A percentile compares a stretch with the other conserved stretches of the same genome.
phyloP scores from a whole-genome alignment of 2,888 invertebrate genomes.

The Pilophorus perplexus region DNA sequence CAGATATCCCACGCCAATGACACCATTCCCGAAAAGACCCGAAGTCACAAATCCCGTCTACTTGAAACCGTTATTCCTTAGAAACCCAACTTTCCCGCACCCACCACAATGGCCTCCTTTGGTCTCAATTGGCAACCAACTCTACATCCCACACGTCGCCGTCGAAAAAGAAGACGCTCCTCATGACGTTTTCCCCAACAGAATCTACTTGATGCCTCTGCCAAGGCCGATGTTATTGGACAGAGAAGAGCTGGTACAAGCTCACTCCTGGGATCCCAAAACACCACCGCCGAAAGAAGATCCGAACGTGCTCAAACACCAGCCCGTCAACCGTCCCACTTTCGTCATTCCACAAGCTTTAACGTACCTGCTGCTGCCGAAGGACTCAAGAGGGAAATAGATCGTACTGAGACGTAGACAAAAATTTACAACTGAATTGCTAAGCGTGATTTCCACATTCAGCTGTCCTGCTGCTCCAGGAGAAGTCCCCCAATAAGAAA shows the following conservation, averaged over 20 bases:
- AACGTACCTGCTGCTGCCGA: slow-evolving; percentile 11
- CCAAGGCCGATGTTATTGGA: background rate
- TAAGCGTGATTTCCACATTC: too few species aligned
- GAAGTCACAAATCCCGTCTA: slow-evolving; percentile 16
- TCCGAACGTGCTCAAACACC: background rate
- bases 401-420: too few species aligned
- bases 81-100: background rate
- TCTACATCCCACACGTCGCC: slow-evolving; percentile 18
- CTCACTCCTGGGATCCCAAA: slow-evolving; percentile 8
- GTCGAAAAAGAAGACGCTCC: slow-evolving; percentile 7
- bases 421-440: too few species aligned
- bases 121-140: slow-evolving; percentile 5
- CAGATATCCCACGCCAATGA: background rate
- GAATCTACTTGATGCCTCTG: slow-evolving; percentile 7
- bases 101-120: slow-evolving; percentile 7
- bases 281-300: slow-evolving; percentile 4
- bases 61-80: slow-evolving; percentile 16
- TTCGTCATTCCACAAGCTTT: background rate
- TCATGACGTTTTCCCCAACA: background rate
- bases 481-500: slow-evolving; percentile 12
- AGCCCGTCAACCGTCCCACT: too few species aligned
- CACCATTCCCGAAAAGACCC: slow-evolving; percentile 17
- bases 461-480: too few species aligned
- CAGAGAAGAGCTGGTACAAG: background rate
- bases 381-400: slow-evolving; percentile 6